These are phyloP conservation scores for Orientallactaga sibirica DNA, from an alignment of 2,797 vertebrate genomes.

Conservation along the genomic window DNA sequence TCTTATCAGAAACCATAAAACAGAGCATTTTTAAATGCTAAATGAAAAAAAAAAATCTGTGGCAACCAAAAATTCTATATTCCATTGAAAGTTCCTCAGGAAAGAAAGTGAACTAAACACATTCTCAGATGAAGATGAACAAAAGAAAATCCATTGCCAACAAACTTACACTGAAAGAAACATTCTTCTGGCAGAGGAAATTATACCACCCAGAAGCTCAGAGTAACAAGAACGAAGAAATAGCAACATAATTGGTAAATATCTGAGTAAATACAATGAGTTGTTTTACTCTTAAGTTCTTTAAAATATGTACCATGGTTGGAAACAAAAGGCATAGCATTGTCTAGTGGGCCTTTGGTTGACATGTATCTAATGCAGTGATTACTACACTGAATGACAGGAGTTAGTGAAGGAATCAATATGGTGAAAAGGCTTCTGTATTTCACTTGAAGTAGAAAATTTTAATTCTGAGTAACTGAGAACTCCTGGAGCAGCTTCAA, in stretches of 20 bases:
- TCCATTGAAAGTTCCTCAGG: neutral
- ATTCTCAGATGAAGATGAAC: neutral
- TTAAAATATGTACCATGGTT: neutral
- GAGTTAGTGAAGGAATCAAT: neutral
- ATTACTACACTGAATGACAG: neutral
- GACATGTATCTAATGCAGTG: neutral
- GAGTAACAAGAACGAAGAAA: neutral
- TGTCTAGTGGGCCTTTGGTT: neutral
- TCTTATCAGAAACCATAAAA: neutral
- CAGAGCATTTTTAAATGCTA: neutral
- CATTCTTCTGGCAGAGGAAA: neutral
- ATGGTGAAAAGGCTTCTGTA: neutral
- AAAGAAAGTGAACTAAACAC: neutral
- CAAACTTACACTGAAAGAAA: neutral
- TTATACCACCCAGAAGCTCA: neutral
- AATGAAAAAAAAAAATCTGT: neutral
- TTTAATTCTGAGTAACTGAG: neutral
- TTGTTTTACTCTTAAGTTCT: neutral
- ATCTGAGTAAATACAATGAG: neutral
- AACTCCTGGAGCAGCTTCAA: neutral
- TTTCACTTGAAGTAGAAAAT: neutral
- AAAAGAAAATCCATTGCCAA: neutral
- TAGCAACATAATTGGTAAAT: neutral
- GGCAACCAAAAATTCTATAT: neutral
- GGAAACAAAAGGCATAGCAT: neutral